Evolutionary conservation across 23 tunicate genomes (phyloP).

Genomic region (Corella eumyota): DNA sequence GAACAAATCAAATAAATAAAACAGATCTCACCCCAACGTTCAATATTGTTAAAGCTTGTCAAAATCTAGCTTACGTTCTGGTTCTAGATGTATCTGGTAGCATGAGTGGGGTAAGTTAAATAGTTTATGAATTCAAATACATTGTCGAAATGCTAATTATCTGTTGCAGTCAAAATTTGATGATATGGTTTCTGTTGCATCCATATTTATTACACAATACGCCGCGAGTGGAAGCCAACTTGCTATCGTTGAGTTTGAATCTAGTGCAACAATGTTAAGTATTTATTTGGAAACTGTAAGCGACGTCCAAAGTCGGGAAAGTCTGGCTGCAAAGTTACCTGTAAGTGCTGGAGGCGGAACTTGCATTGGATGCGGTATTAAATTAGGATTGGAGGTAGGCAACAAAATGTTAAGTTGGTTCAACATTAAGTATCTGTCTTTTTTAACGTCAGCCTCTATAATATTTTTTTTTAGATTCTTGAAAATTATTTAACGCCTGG

Average conservation of each 20-base stretch:
- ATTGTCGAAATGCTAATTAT: too few relatives aligned
- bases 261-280: slow-evolving; percentile 2
- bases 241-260: slow-evolving; percentile 32
- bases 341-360: slow-evolving; percentile 13
- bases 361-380: slow-evolving; percentile 27
- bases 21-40: slow-evolving; percentile 25
- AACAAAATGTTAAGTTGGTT: too few relatives aligned
- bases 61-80: slow-evolving; percentile 19
- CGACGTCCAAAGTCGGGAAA: slow-evolving; percentile 3
- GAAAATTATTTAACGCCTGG: not conserved
- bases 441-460: too few relatives aligned
- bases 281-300: slow-evolving; percentile 6
- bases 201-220: slow-evolving; percentile 7
- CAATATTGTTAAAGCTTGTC: not conserved
- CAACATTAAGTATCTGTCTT: too few relatives aligned
- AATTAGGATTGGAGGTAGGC: slow-evolving; percentile 19
- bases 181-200: slow-evolving; percentile 13
- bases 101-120: slow-evolving; percentile 25
- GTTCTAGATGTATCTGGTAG: slow-evolving; percentile 71
- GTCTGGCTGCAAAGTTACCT: slow-evolving; percentile 9
- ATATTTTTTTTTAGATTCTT: too few relatives aligned
- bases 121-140: not conserved
- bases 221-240: slow-evolving; percentile 7
- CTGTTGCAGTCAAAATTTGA: too few relatives aligned
- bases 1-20: slow-evolving; percentile 5